Conservation (phyloP, 2,888 invertebrate species). For the Elysia crispata region DNA sequence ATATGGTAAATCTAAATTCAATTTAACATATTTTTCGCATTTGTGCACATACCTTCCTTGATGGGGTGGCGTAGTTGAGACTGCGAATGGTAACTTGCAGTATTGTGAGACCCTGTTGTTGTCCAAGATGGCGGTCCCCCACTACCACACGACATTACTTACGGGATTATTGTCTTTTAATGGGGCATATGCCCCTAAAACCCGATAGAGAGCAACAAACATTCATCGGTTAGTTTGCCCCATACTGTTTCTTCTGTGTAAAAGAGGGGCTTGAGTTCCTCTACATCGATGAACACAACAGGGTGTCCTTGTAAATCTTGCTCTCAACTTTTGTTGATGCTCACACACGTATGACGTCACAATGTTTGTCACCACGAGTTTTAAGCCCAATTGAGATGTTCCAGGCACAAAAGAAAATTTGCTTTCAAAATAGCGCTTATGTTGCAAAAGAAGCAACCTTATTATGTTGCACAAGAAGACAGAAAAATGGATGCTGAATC, state of each 20-base stretch:
- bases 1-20: not conserved
- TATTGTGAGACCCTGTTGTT: slow-evolving; percentile 52
- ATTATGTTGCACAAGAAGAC: slow-evolving; percentile 23
- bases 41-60: slow-evolving; percentile 49
- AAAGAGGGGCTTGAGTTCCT: not conserved
- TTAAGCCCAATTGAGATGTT: slow-evolving; percentile 45
- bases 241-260: slow-evolving; percentile 30
- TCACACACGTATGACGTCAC: slow-evolving; percentile 68
- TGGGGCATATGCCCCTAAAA: slow-evolving; percentile 47
- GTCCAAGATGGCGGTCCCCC: slow-evolving; percentile 69
- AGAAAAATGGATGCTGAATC: slow-evolving; percentile 43
- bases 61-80: slow-evolving; percentile 52
- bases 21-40: not conserved
- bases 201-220: slow-evolving; percentile 45
- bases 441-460: slow-evolving; percentile 15
- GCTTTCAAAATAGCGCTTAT: slow-evolving; percentile 23
- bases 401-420: not conserved
- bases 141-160: slow-evolving; percentile 63
- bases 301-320: slow-evolving; percentile 53
- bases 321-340: slow-evolving; percentile 69
- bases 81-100: slow-evolving; percentile 21
- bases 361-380: slow-evolving; percentile 55
- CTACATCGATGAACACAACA: slow-evolving; percentile 48
- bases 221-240: slow-evolving; percentile 45
- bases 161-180: slow-evolving; percentile 48